phyloP scores from a whole-genome alignment of 2,888 invertebrate species.

The Bibio marci region DNA sequence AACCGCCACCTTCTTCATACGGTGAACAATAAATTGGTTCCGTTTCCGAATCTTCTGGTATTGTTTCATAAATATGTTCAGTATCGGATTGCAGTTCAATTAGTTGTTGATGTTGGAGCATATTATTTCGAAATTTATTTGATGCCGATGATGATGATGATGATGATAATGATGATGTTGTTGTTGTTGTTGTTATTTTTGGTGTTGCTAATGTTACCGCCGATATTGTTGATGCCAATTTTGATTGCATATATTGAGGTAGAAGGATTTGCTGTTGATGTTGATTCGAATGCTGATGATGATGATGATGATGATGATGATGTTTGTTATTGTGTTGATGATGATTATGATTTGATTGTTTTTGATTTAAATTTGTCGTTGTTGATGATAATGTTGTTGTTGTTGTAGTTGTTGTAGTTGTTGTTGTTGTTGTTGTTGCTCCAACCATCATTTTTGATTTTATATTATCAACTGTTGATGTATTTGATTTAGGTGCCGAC shows the following conservation, averaged over 20 bases:
- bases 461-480: too few relatives aligned
- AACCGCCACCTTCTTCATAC: constrained; percentile 29
- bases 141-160: constrained; percentile 5
- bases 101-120: neutral
- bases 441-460: too few relatives aligned
- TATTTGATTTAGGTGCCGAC: neutral
- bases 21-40: constrained; percentile 47
- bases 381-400: neutral
- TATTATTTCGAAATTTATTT: too few relatives aligned
- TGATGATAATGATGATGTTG: constrained; percentile 1
- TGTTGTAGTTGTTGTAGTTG: neutral
- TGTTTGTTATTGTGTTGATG: too few relatives aligned
- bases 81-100: constrained; percentile 28
- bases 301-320: too few relatives aligned
- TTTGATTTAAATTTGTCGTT: neutral
- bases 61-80: constrained; percentile 49
- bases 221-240: neutral
- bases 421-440: neutral
- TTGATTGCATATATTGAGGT: neutral
- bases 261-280: constrained; percentile 1
- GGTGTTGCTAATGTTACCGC: neutral
- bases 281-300: neutral
- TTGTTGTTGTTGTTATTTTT: neutral
- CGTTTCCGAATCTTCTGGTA: constrained; percentile 36
- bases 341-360: constrained; percentile 12